A percentile compares a stretch with the other conserved stretches of the same genome.
Conservation (phyloP, 2,797 vertebrate species). For the Limnodromus scolopaceus region DNA sequence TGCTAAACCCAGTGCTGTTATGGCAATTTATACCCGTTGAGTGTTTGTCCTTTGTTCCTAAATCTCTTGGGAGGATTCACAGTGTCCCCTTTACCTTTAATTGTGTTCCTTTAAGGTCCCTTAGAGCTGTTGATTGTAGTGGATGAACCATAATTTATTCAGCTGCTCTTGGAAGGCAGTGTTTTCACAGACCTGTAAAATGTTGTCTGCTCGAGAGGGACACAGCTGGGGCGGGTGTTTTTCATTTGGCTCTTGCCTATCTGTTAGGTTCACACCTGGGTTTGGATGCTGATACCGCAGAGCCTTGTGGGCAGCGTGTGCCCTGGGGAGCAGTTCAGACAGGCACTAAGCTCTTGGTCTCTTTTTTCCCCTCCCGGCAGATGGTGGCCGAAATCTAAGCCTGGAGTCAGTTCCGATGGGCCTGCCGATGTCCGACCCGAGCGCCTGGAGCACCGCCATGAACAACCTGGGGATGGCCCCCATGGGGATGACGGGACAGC, state of each 20-base stretch:
- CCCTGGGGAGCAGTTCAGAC: not conserved
- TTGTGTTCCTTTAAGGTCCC: not conserved
- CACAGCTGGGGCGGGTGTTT: not conserved
- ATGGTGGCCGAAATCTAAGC: constrained; percentile 86
- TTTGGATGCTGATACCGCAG: not conserved
- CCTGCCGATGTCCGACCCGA: constrained; percentile 92
- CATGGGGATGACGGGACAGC: constrained; percentile 89
- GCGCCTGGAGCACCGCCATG: constrained; percentile 94
- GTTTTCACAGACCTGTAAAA: not conserved
- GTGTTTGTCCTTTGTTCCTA: not conserved
- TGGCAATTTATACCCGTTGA: not conserved
- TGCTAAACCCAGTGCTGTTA: not conserved
- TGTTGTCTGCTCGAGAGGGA: not conserved
- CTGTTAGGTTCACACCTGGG: not conserved
- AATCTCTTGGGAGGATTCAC: not conserved
- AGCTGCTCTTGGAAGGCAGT: not conserved
- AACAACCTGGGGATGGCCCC: constrained; percentile 95
- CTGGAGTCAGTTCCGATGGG: constrained; percentile 89
- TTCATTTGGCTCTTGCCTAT: not conserved
- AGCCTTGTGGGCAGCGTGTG: rapidly evolving
- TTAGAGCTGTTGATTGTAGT: not conserved
- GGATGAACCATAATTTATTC: not conserved
- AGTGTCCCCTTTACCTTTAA: not conserved
- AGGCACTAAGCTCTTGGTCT: not conserved
- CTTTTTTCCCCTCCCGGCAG: constrained; percentile 72